Evolutionary conservation across 2,797 vertebrate genomes (phyloP).

Genomic region (Eulemur mongoz): DNA sequence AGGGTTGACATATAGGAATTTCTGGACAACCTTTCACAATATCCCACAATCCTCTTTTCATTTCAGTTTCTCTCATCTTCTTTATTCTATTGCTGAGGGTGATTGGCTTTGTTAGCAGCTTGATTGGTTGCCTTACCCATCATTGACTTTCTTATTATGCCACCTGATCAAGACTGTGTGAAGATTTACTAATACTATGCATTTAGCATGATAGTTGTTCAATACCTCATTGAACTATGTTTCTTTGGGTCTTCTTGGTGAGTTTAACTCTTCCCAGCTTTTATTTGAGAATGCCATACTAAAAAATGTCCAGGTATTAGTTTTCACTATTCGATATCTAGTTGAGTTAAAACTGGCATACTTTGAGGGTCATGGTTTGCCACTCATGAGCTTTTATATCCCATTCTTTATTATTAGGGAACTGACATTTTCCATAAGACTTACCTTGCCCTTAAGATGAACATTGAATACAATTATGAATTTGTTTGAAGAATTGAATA

Average conservation of each 20-base stretch:
- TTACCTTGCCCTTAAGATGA: not conserved
- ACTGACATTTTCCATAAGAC: not conserved
- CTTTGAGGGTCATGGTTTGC: not conserved
- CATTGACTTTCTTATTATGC: not conserved
- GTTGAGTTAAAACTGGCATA: not conserved
- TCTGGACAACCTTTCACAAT: not conserved
- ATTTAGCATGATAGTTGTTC: conserved; percentile 1
- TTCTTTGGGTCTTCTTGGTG: not conserved
- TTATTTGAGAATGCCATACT: not conserved
- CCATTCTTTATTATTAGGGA: not conserved
- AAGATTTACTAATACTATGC: not conserved
- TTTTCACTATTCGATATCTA: not conserved
- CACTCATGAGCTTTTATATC: not conserved
- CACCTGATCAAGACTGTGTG: not conserved
- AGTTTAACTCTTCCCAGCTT: conserved; percentile 34
- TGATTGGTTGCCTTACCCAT: not conserved
- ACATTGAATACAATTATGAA: not conserved
- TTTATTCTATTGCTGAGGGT: not conserved
- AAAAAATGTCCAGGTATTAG: not conserved
- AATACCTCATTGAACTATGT: not conserved
- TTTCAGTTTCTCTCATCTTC: not conserved
- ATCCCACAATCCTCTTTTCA: not conserved
- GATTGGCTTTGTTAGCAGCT: not conserved
- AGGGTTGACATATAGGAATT: too few relatives aligned
- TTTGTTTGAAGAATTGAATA: conserved; percentile 6